Evolutionary conservation across 2,113 vertebrate species (phyloP).

Genomic region (Solea solea): DNA sequence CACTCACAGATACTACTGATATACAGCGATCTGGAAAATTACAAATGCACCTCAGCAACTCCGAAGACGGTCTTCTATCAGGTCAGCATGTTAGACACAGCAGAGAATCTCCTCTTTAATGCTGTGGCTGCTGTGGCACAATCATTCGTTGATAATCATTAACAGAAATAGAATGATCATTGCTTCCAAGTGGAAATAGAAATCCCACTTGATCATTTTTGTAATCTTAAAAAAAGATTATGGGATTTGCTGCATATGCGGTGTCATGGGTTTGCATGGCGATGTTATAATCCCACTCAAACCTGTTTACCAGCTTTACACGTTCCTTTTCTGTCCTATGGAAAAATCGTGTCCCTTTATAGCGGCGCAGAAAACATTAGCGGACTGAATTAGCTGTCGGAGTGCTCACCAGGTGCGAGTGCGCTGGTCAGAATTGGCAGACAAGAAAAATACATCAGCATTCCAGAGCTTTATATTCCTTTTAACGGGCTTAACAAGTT

Average conservation of each 20-base stretch:
- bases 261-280: constrained; percentile 7
- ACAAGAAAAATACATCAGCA: too few relatives aligned
- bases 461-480: too few relatives aligned
- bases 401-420: not conserved
- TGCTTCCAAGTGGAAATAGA: constrained; percentile 7
- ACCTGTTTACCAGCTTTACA: constrained; percentile 12
- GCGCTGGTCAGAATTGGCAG: too few relatives aligned
- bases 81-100: not conserved
- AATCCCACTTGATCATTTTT: constrained; percentile 11
- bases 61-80: too few relatives aligned
- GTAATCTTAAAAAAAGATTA: constrained; percentile 1
- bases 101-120: too few relatives aligned
- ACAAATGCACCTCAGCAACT: too few relatives aligned
- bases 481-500: not conserved
- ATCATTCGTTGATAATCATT: not conserved
- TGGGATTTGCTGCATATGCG: not conserved
- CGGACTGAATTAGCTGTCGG: not conserved
- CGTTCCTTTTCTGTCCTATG: constrained; percentile 5
- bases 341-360: constrained; percentile 10
- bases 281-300: constrained; percentile 7
- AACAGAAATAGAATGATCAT: not conserved
- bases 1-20: not conserved
- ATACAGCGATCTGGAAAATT: too few relatives aligned
- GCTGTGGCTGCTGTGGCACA: constrained; percentile 1
- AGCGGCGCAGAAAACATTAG: constrained; percentile 16